Evolutionary conservation across 2,888 invertebrate genomes (phyloP), one percentile per base, ranked within the genome.

Genomic region (Epinotia bilunana): DNA sequence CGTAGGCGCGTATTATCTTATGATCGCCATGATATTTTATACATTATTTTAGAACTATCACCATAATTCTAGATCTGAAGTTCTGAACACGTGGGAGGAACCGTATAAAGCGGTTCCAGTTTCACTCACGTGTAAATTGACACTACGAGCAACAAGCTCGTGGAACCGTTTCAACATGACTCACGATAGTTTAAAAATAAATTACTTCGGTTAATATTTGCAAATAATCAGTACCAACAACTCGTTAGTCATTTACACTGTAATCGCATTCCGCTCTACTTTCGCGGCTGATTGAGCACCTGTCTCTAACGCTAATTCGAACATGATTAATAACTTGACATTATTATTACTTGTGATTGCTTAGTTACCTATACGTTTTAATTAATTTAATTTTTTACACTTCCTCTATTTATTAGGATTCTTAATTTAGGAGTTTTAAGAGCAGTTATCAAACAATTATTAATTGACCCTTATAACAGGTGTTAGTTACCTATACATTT

Each of bases 261-360:
- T 65, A 49, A 65, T 49, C 23, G 60, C 46, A 65, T 58, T 60
- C 33, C 65, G 58, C 18, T 60, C 58, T 60, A 65, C 64, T 65
- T 65, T 72, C 65, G 13, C 46, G 20, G 28, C 43, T 70, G 46
- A 70, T 70, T 60, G 61, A 13, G 33, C 58, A 65, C 65, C 72
- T 72, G 65, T 61, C 61, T 57, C 23, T 39, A 20, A 12, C 3
- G n/a, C 43, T 53, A 55, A 72, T 55, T 57, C 12, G 39, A n/a
- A 23, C 43, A 9, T 70, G 46, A 70, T 70, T 69, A 69, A 28
- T 46, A 49, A 11, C 20, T 33, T 39, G 57, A 12, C 23, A 4
- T 64, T 20, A 46, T 46, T 64, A 20, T 23, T 11, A 16, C 16
- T 9, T 49, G 53, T 65, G 23, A 28, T 53, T 65, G 18, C 20